Base-by-base conservation (phyloP, 2,888 invertebrate species). In the Agapostemon virescens region DNA sequence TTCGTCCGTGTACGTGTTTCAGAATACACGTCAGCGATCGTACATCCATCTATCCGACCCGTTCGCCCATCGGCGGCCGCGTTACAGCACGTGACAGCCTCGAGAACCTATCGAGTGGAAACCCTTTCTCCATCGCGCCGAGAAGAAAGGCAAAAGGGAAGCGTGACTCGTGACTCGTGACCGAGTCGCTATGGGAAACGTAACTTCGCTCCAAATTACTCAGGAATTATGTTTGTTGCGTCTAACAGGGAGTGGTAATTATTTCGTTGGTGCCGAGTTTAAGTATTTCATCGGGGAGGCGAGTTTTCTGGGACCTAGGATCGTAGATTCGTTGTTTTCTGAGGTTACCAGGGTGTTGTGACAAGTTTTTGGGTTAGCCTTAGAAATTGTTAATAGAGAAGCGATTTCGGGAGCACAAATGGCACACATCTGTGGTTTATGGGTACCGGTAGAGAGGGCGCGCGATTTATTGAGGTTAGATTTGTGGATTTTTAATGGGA, bases 81-180 rank as follows among this genome's bases (percentile, higher is more conserved):
- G 38, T 40, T 26, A 17, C 13, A 69, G 70, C 79, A 78, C 79
- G 82, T 84, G 84, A 86, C 86, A 73, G 33, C 33, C 45, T 33
- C 70, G 42, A 71, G 63, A 63, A 63, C 58, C 64, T 49, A 77
- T 72, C 64, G 68, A 38, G 70, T 75, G 33, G 52, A 70, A 70
- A 81, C 49, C 66, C 42, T 78, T 78, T 74, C 69, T 69, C 69
- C 38, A 20, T 49, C 33, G 6, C n/a, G 61, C 30, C 45, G 42
- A n/a, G 42, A 9, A 26, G 42, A 33, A 71, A 33, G 71, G 61
- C 26, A 71, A 33, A 61, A 40, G 17, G 33, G 61, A 61, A 61
- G 30, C 42, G 70, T 7, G 30, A 58, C 55, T 69, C 23, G 38
- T 40, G 42, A 42, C 45, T 61, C 67, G 67, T 42, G 45, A 67